Evolutionary conservation across 2,113 vertebrate species (phyloP), one percentile per base, ranked within the genome.

Genomic region (Seriola aureovittata): DNA sequence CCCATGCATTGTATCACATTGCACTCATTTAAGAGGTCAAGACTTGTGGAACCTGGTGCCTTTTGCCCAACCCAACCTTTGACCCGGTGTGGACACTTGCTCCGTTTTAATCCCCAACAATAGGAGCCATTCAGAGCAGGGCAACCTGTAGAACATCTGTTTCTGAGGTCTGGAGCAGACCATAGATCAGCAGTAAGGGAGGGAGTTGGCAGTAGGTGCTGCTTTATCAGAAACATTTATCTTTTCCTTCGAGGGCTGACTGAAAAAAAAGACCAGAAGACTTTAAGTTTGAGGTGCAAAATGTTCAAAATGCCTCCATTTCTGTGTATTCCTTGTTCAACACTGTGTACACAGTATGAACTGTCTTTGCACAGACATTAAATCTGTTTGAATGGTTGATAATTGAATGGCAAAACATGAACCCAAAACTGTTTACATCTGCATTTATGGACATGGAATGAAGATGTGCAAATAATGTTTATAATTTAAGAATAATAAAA

Each of bases 1-100:
- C 91, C 93, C 86, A 34, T 71, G 85, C 82, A 86, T 91, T 87
- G 86, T 89, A 89, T 94, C 92, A 89, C 86, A 83, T 92, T 91
- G 85, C 92, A 93, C 91, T 92, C 93, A 93, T 94, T 94, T 93
- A 81, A 93, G 90, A 94, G 94, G 94, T 95, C 92, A 93, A 58
- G 86, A 88, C 88, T 87, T 44, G 75, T 83, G 75, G 83, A 85
- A 88, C 85, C 90, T 72, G 64, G 91, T 88, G 89, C 88, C 85
- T 92, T 89, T 92, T 91, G 85, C 90, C 85, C 65, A 85, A 76
- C 74, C 82, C 72, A 85, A 92, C 89, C 91, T 82, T 71, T 89
- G 86, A 94, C 92, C 92, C 70, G 66, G 8, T 6, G 60, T 34
- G 91, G 89, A 93, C 91, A 92, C 94, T 94, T 93, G 94, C 80